These are phyloP conservation scores for Coenonympha arcania DNA, from an alignment of 2,888 invertebrate genomes.

Conservation along the genomic window DNA sequence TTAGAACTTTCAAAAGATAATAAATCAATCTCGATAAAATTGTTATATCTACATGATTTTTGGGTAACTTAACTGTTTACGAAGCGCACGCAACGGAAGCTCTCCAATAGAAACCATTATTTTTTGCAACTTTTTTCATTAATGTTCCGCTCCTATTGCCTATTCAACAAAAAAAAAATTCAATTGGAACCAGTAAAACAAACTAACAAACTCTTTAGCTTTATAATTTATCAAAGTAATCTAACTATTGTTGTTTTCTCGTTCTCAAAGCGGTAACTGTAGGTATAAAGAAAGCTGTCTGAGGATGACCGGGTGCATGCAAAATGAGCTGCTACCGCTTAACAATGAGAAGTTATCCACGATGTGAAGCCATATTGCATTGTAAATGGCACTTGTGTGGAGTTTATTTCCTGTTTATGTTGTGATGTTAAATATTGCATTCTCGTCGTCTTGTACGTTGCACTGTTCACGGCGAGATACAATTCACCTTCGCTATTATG, in stretches of 20 bases:
- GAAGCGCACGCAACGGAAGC: too few species aligned
- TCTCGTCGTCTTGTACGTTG: not conserved
- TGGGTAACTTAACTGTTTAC: too few species aligned
- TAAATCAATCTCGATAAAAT: too few species aligned
- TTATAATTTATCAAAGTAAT: too few species aligned
- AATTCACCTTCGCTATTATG: not conserved
- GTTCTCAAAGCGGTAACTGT: not conserved
- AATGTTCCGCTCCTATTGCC: too few species aligned
- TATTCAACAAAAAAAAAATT: too few species aligned
- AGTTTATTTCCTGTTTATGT: conserved; percentile 10
- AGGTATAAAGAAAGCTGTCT: conserved; percentile 4
- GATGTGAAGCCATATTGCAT: conserved; percentile 10
- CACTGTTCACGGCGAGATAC: not conserved
- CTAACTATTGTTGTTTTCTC: not conserved
- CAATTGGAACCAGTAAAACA: too few species aligned
- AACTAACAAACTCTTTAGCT: too few species aligned
- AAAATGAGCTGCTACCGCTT: conserved; percentile 11
- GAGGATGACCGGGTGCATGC: conserved; percentile 14
- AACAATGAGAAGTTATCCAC: conserved; percentile 16
- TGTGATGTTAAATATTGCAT: conserved; percentile 7
- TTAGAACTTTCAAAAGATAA: too few species aligned
- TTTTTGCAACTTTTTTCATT: too few species aligned
- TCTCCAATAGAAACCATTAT: too few species aligned
- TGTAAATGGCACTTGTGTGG: conserved; percentile 10
- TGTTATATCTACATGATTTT: too few species aligned